Percentiles rank a stretch among this genome's conserved stretches.
Evolutionary conservation across 2,797 vertebrate species (phyloP).

Genomic region (Toxotes lorentzi): DNA sequence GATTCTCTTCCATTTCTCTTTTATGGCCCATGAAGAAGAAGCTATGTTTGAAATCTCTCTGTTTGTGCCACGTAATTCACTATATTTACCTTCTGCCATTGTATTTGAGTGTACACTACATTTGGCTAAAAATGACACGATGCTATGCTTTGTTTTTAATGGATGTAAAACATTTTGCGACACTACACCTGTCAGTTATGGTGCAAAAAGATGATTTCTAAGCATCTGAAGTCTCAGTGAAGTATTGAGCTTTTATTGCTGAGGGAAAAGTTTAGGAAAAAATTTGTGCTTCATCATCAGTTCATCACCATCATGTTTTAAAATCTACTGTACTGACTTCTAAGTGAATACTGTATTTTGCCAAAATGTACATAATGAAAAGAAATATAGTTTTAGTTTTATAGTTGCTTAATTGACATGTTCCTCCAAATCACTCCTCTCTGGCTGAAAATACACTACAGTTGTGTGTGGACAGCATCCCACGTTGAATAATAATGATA

Average conservation of each 20-base stretch:
- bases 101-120: neutral
- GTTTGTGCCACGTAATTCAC: neutral
- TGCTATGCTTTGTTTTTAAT: neutral
- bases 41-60: neutral
- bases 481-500: neutral
- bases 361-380: no score
- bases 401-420: neutral
- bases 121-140: neutral
- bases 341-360: no score
- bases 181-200: no score
- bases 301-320: slow-evolving; percentile 3
- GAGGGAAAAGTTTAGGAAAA: neutral
- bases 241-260: neutral
- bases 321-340: no score
- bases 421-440: neutral
- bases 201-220: no score
- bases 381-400: neutral
- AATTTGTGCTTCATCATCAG: neutral
- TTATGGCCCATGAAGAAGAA: neutral
- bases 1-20: slow-evolving; percentile 14
- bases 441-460: neutral
- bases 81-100: neutral
- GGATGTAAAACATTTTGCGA: neutral
- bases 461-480: neutral
- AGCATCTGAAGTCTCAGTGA: neutral